Conservation (phyloP, 2,113 vertebrate species). For the Dryoscopus gambensis region DNA sequence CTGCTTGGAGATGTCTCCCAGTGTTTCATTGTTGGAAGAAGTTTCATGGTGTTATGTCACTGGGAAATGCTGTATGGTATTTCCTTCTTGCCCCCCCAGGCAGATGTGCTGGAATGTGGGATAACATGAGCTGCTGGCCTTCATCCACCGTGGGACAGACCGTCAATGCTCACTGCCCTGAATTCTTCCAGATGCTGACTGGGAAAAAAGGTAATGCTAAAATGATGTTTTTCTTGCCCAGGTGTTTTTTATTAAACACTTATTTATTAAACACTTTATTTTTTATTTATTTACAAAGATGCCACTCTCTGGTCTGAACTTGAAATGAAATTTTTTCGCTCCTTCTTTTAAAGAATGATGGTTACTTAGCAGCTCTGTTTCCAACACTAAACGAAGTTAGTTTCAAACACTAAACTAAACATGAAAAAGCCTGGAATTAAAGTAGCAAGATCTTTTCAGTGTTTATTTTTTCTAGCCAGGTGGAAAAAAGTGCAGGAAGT, state of each 20-base stretch:
- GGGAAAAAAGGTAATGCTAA: constrained; percentile 74
- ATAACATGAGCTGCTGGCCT: constrained; percentile 90
- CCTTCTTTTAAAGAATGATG: background rate
- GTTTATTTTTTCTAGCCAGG: background rate
- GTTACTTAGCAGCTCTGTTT: background rate
- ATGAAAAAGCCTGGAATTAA: background rate
- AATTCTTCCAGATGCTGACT: constrained; percentile 75
- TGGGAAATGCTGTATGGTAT: background rate
- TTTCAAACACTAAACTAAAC: background rate
- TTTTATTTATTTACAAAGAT: background rate
- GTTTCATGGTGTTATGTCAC: background rate
- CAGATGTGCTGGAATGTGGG: constrained; percentile 84
- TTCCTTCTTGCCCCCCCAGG: background rate
- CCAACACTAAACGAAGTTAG: background rate
- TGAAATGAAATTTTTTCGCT: background rate
- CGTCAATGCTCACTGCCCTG: constrained; percentile 78
- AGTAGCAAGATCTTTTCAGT: background rate
- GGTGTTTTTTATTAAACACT: background rate
- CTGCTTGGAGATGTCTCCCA: background rate
- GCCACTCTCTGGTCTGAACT: background rate
- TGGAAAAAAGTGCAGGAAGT: background rate
- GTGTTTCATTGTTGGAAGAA: background rate
- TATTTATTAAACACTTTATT: background rate
- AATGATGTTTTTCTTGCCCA: background rate
- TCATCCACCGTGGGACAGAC: constrained; percentile 75